Evolutionary conservation across 2,113 vertebrate genomes (phyloP).

Genomic region (Trichechus manatus): DNA sequence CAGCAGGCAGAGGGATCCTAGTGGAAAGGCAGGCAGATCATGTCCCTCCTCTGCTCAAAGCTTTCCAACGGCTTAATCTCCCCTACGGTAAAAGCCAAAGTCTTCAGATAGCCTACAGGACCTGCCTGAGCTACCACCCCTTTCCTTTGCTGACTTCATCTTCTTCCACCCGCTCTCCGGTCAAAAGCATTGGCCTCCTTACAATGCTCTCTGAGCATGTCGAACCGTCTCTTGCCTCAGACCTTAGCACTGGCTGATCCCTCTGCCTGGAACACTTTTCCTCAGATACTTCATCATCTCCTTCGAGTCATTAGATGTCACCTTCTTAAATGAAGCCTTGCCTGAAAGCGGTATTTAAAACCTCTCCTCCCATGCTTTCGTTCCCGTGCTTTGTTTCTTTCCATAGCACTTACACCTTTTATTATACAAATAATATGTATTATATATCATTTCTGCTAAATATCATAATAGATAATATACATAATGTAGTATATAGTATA

Average conservation of each 20-base stretch:
- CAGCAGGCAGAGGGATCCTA: background rate
- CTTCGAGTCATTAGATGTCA: background rate
- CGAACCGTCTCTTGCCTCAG: background rate
- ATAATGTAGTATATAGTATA: too few species aligned
- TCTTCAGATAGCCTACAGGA: background rate
- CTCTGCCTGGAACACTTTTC: background rate
- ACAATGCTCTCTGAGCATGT: background rate
- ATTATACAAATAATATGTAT: background rate
- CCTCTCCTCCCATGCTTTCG: too few species aligned
- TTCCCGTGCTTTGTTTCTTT: too few species aligned
- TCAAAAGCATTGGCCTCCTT: background rate
- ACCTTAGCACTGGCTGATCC: background rate
- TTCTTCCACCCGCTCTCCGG: background rate
- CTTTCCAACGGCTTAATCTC: background rate
- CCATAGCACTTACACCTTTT: background rate
- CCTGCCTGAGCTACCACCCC: background rate
- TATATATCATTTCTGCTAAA: too few species aligned
- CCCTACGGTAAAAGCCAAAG: background rate
- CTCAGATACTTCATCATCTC: background rate
- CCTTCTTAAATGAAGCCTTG: background rate
- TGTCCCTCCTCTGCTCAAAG: background rate
- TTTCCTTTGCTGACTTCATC: background rate
- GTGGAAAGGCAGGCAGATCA: background rate
- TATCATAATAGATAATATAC: too few species aligned
- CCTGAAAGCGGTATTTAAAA: background rate